Evolutionary conservation across 2,113 vertebrate genomes (phyloP), one percentile per base, ranked within the genome.

Genomic region (Prochilodus magdalenae): DNA sequence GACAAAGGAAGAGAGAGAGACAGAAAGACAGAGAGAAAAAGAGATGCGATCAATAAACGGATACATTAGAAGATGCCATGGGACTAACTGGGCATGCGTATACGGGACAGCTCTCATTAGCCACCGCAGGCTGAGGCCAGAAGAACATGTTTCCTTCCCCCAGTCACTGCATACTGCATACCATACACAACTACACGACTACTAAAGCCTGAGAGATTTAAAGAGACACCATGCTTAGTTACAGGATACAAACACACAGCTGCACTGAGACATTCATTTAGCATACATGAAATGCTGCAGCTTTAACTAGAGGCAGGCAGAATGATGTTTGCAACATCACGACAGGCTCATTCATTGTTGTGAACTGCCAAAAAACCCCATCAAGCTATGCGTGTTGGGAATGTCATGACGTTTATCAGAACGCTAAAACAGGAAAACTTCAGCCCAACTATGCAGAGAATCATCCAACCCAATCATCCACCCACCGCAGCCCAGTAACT

Each of bases 21-120:
- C 13, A 70, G 67, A 72, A 49, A 70, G 66, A n/a, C 27, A 70
- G 66, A 24, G 66, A 70, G 36, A 70, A 67, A 76, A 59, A 75
- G 59, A 85, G 73, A 81, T 73, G 69, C 63, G 62, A 83, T 86
- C 84, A 57, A 86, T 86, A 86, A 76, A 70, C 66, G 80, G 84
- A 85, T 85, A 79, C 80, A 85, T 80, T 83, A 83, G 66, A 78
- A 79, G 84, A 86, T 83, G 77, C 72, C 77, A 79, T 70, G 79
- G 84, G 84, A 86, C 70, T 66, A 49, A 72, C 60, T 72, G 49
- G 27, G 65, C 75, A 79, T 82, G 80, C 73, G 80, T 66, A 76
- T 70, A 70, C 8, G 53, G 63, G 22, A 59, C 73, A 76, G 73
- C 51, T 83, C 63, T 73, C 73, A 83, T 82, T 75, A 86, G 80